Base-by-base conservation (phyloP, 2,797 vertebrate genomes). In the Microtus agrestis region DNA sequence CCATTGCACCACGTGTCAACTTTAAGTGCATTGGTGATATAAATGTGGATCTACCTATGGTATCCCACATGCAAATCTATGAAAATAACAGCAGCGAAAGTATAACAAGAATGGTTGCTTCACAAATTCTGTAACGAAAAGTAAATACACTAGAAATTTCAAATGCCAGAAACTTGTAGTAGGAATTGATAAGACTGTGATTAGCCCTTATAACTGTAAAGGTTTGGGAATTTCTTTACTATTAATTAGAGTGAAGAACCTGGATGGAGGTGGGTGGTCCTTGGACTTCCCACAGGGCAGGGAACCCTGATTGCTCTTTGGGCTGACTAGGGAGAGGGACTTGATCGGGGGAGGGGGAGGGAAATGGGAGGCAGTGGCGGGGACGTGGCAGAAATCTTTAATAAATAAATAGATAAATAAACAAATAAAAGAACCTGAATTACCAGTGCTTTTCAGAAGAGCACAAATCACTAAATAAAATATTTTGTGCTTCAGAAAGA, bases 191-290 rank as follows among this genome's bases (percentile, higher is more conserved):
- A 82, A 29, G 21, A 63, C 2, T 43, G 81, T 65, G 5, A 90
- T 54, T 90, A 81, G 1, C 73, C 5, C 74, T 88, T 5, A 6
- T 15, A 88, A 40, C 46, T 81, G 77, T 23, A 23, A 87, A 6
- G 1, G 63, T 2, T 61, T 56, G 15, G 21, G 5, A 19, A 71
- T 46, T 46, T 46, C 34, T 89, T 87, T 85, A 85, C 17, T 89
- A 54, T 73, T 86, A 89, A 54, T 87, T 61, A 91, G 91, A 80
- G 8, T 91, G 14, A 86, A 87, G 85, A 86, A 77, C 29, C 46
- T 48, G 46, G 46, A 46, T 46, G 46, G 46, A 46, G 46, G 46
- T 46, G 46, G 6, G 46, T 46, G 46, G 46, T 46, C 46, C 46
- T 46, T 46, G 46, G 46, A 46, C 46, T 46, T 46, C 46, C 46